Percentiles rank a stretch among this genome's conserved stretches.
Evolutionary conservation across 2,888 invertebrate species (phyloP).

Genomic region (Cordilura impudica): DNA sequence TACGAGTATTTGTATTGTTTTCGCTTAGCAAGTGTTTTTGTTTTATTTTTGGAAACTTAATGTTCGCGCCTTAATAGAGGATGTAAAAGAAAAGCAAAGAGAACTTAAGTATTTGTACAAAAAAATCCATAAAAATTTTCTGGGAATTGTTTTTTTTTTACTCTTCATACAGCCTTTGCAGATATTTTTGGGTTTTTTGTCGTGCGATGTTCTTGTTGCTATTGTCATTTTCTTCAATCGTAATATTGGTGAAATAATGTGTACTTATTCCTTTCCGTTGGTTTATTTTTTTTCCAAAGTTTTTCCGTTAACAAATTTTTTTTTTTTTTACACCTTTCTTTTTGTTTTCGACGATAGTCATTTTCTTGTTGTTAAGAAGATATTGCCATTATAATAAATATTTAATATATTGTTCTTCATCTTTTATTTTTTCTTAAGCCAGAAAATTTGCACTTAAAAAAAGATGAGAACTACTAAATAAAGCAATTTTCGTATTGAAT

Average conservation of each 20-base stretch:
- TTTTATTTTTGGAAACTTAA: constrained; percentile 3
- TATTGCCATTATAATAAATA: constrained; percentile 28
- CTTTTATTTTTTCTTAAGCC: neutral
- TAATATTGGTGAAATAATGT: neutral
- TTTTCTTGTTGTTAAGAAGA: neutral
- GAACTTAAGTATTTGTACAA: neutral
- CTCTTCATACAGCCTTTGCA: neutral
- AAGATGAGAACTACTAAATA: neutral
- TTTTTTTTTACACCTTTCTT: neutral
- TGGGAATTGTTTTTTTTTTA: neutral
- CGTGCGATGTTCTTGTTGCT: neutral
- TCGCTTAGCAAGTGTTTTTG: constrained; percentile 9
- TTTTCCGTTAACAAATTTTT: neutral
- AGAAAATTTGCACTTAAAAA: neutral
- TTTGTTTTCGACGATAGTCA: neutral
- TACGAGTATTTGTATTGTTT: neutral
- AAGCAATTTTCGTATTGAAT: neutral
- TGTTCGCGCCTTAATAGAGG: constrained; percentile 26
- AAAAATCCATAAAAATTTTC: constrained; percentile 1
- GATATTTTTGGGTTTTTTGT: neutral
- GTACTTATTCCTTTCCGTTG: neutral
- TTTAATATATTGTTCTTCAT: constrained; percentile 38
- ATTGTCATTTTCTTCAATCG: neutral
- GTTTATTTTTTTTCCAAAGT: neutral
- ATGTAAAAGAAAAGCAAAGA: constrained; percentile 1